Evolutionary conservation across 2,797 vertebrate genomes (phyloP).

Genomic region (Notolabrus celidotus): DNA sequence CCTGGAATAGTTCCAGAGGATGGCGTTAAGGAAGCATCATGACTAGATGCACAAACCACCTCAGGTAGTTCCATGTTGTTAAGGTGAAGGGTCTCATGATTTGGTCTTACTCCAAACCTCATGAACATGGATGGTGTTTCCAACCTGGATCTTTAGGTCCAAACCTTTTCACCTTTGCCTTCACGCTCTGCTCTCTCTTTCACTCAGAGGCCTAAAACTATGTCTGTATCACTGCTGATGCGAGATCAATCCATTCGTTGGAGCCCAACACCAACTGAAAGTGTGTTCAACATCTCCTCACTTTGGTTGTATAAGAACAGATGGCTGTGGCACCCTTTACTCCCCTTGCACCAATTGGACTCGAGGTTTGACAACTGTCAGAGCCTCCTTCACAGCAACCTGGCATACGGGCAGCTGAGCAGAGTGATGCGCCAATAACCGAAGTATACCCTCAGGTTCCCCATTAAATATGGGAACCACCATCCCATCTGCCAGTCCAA

Average conservation of each 20-base stretch:
- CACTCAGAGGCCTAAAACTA: neutral
- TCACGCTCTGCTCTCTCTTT: neutral
- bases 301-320: conserved; percentile 1
- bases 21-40: neutral
- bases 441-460: neutral
- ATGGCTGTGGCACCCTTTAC: neutral
- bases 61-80: neutral
- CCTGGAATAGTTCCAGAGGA: too few relatives aligned
- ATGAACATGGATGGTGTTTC: neutral
- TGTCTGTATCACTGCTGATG: neutral
- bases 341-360: neutral
- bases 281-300: neutral
- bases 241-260: neutral
- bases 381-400: neutral
- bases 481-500: neutral
- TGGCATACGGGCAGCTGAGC: neutral
- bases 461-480: neutral
- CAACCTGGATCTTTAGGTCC: neutral
- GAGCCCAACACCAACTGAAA: neutral
- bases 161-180: neutral
- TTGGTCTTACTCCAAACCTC: neutral
- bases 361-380: neutral
- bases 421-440: neutral
- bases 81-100: too few relatives aligned
- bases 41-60: neutral